phyloP scores from a whole-genome alignment of 2,797 vertebrate genomes.

The Lagocephalus sceleratus region DNA sequence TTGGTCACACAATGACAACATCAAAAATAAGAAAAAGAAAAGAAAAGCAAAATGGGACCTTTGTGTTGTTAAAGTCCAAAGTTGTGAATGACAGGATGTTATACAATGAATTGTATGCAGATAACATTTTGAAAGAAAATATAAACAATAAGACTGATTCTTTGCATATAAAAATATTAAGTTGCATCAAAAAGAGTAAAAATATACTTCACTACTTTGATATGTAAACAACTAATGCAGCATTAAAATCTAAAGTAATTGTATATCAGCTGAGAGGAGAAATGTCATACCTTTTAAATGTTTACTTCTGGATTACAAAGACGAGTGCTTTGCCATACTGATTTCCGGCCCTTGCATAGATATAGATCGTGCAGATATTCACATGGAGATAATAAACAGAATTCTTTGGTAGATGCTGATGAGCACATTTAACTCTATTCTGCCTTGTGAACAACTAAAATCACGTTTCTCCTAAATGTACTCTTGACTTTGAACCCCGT shows the following conservation, averaged over 20 bases:
- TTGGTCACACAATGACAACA: neutral
- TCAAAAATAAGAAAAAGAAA: too few species aligned
- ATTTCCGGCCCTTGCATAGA: neutral
- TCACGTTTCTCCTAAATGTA: too few species aligned
- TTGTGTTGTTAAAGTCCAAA: too few species aligned
- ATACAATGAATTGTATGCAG: neutral
- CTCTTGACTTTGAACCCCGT: too few species aligned
- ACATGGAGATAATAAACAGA: neutral
- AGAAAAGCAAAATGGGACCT: too few species aligned
- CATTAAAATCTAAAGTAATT: too few species aligned
- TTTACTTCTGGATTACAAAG: conserved; percentile 15
- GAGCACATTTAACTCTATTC: conserved; percentile 6
- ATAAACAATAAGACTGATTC: conserved; percentile 9
- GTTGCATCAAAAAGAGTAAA: neutral
- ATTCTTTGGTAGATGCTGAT: conserved; percentile 4
- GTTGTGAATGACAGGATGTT: too few species aligned
- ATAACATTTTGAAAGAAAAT: conserved; percentile 17
- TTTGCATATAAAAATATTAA: neutral
- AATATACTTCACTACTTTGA: neutral
- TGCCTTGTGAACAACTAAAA: neutral
- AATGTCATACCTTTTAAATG: neutral
- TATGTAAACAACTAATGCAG: neutral
- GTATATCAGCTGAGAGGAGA: too few species aligned
- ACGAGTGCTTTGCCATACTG: conserved; percentile 35
- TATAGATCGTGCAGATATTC: neutral